Conservation (phyloP, 2,888 invertebrate species). For the Clistopyga incitator region DNA sequence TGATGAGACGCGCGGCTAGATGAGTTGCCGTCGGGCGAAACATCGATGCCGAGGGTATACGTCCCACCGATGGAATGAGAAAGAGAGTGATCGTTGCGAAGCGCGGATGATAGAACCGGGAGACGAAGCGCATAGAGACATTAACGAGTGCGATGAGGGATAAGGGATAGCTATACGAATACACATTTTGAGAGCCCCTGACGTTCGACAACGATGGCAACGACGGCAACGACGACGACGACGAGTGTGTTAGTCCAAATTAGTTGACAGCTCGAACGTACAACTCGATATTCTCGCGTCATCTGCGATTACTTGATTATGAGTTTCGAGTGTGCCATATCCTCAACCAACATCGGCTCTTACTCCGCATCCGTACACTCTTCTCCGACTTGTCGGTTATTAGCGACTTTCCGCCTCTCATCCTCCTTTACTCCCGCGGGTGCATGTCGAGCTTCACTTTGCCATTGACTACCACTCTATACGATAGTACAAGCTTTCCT, state of each 20-base stretch:
- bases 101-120: conserved; percentile 23
- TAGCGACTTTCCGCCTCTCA: conserved; percentile 70
- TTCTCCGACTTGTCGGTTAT: conserved; percentile 63
- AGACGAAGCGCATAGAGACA: conserved; percentile 32
- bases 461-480: conserved; percentile 26
- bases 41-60: conserved; percentile 13
- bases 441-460: conserved; percentile 11
- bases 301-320: conserved; percentile 81
- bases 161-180: conserved; percentile 40
- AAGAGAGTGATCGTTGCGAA: conserved; percentile 41
- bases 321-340: conserved; percentile 76
- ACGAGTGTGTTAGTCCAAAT: conserved; percentile 67
- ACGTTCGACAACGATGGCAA: conserved; percentile 38
- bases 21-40: conserved; percentile 48
- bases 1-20: conserved; percentile 41
- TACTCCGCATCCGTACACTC: conserved; percentile 22
- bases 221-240: too few relatives aligned
- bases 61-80: conserved; percentile 11
- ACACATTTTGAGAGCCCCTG: conserved; percentile 54
- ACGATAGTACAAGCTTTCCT: conserved; percentile 62
- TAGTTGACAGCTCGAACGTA: conserved; percentile 77
- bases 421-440: conserved; percentile 55
- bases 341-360: conserved; percentile 56
- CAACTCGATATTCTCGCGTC: conserved; percentile 77
- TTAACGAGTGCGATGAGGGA: conserved; percentile 46